A percentile compares a stretch with the other conserved stretches of the same genome.
These are phyloP conservation scores for Sarcophaga carnaria DNA, from an alignment of 2,888 invertebrate genomes.

Conservation along the genomic window DNA sequence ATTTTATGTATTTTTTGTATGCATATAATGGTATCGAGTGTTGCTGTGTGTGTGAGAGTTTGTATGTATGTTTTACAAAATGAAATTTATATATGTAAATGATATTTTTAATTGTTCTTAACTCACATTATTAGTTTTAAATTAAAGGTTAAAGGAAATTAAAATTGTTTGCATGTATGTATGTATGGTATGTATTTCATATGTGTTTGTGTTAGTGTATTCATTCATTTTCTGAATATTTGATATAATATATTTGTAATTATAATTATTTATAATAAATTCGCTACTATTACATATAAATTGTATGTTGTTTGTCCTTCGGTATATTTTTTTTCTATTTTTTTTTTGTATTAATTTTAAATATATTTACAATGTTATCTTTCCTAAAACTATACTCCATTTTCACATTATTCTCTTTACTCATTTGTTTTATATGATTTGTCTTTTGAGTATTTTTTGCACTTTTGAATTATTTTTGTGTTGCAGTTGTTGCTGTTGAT, in stretches of 20 bases:
- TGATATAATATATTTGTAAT: constrained; percentile 72
- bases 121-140: background rate
- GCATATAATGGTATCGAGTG: constrained; percentile 57
- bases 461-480: background rate
- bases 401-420: background rate
- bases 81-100: background rate
- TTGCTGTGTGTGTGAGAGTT: constrained; percentile 39
- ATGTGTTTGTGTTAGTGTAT: constrained; percentile 70
- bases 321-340: constrained; percentile 10
- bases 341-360: constrained; percentile 30
- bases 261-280: constrained; percentile 54
- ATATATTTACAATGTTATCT: constrained; percentile 43
- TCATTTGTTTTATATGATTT: background rate
- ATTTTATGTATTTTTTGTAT: constrained; percentile 50
- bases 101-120: background rate
- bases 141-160: background rate
- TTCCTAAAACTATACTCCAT: constrained; percentile 32
- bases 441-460: constrained; percentile 23
- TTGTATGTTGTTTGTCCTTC: constrained; percentile 20
- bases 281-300: constrained; percentile 66
- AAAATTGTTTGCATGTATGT: no score
- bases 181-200: background rate
- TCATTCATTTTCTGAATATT: constrained; percentile 37
- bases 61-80: background rate
- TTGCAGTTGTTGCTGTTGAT: background rate